Percentiles rank a stretch among this genome's conserved stretches.
Conservation (phyloP, 1,140 invertebrate species). For the Pogonomyrmex barbatus region DNA sequence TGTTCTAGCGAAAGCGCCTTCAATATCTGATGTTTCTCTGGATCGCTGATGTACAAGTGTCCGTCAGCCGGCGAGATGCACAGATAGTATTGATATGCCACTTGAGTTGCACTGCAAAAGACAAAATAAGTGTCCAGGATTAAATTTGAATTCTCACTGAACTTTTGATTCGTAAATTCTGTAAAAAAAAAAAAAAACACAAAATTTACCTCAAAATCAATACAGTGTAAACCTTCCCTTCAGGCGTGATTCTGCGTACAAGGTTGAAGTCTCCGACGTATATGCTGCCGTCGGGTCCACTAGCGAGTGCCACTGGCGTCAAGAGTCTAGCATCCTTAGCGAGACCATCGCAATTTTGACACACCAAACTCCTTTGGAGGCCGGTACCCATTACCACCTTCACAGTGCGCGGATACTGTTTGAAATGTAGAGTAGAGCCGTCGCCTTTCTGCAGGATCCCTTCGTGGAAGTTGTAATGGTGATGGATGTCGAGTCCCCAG, state of each 20-base stretch:
- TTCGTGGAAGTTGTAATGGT: slow-evolving; percentile 99
- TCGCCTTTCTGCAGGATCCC: slow-evolving; percentile 98
- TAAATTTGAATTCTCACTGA: background rate
- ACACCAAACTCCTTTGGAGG: slow-evolving; percentile 91
- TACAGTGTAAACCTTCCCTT: slow-evolving; percentile 96
- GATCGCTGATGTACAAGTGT: slow-evolving; percentile 98
- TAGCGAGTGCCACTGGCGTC: slow-evolving; percentile 96
- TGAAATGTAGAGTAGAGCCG: slow-evolving; percentile 96
- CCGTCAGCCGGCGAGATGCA: slow-evolving; percentile 98
- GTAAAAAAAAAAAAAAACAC: background rate
- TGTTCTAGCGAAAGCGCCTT: slow-evolving; percentile 91
- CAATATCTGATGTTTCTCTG: slow-evolving; percentile 95
- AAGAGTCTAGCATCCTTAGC: slow-evolving; percentile 95
- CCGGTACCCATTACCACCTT: slow-evolving; percentile 98
- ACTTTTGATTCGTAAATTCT: background rate
- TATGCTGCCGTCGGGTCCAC: slow-evolving; percentile 97
- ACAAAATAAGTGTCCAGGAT: background rate
- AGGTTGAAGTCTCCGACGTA: slow-evolving; percentile 99
- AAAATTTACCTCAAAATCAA: slow-evolving; percentile 93
- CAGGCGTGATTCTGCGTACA: slow-evolving; percentile 96
- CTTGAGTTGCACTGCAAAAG: slow-evolving; percentile 93
- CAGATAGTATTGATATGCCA: slow-evolving; percentile 97
- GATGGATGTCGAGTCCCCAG: slow-evolving; percentile 99
- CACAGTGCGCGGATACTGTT: slow-evolving; percentile 95
- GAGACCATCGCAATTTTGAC: slow-evolving; percentile 94